These are phyloP conservation scores for Cephus sareptanus DNA, from an alignment of 2,888 invertebrate genomes.

Conservation along the genomic window DNA sequence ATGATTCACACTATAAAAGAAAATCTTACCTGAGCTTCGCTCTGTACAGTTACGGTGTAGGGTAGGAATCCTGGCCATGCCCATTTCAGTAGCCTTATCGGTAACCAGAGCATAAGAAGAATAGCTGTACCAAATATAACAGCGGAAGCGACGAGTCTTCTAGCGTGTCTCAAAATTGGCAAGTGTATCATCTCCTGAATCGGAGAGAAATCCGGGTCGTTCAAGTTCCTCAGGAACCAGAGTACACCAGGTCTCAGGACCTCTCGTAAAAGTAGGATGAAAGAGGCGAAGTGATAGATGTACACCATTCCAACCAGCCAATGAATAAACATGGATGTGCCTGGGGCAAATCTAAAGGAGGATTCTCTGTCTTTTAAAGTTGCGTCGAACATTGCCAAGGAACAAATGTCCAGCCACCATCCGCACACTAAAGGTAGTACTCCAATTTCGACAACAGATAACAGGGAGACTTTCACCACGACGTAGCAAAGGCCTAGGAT, in stretches of 20 bases:
- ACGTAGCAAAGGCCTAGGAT: constrained; percentile 94
- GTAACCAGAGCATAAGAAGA: constrained; percentile 95
- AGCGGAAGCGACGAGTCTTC: constrained; percentile 91
- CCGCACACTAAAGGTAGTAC: constrained; percentile 96
- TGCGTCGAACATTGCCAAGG: constrained; percentile 91
- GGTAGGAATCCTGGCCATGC: constrained; percentile 91
- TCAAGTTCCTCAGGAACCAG: constrained; percentile 97
- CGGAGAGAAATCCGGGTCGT: constrained; percentile 99
- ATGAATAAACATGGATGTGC: constrained; percentile 97
- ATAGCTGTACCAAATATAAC: constrained; percentile 97
- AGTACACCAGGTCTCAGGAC: constrained; percentile 96
- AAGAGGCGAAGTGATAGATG: constrained; percentile 99
- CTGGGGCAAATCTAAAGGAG: constrained; percentile 91
- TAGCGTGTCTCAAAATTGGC: constrained; percentile 89
- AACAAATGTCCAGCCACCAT: constrained; percentile 99
- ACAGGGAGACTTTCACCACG: constrained; percentile 89
- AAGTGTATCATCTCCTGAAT: constrained; percentile 99
- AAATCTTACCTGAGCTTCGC: constrained; percentile 77
- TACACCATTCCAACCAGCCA: constrained; percentile 99
- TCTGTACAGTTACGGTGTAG: constrained; percentile 88
- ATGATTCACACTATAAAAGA: neutral
- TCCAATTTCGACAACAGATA: constrained; percentile 97
- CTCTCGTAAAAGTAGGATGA: constrained; percentile 91
- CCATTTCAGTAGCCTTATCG: constrained; percentile 86
- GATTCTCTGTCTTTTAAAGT: constrained; percentile 88